Evolutionary conservation across 2,888 invertebrate species (phyloP).

Genomic region (Melieria omissa): DNA sequence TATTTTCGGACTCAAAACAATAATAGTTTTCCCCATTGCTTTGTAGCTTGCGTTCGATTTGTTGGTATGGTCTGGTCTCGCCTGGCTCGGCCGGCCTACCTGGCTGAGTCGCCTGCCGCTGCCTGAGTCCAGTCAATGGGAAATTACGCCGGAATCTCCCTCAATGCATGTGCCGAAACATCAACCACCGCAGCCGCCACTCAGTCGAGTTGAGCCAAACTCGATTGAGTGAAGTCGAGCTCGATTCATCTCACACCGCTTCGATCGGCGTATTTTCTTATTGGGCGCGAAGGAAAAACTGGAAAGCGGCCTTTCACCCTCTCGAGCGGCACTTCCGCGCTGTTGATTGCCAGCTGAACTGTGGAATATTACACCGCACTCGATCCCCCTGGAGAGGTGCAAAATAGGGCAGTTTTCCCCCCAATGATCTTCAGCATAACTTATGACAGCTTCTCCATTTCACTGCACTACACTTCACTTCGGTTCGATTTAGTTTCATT

Average conservation of each 20-base stretch:
- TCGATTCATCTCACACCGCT: background rate
- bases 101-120: background rate
- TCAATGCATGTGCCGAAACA: slow-evolving; percentile 35
- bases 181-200: slow-evolving; percentile 33
- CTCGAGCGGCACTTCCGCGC: too few species aligned
- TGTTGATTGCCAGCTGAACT: too few species aligned
- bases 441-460: slow-evolving; percentile 50
- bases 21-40: slow-evolving; percentile 52
- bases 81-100: slow-evolving; percentile 14
- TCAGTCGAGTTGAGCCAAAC: slow-evolving; percentile 24
- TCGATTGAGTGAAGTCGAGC: background rate
- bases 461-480: too few species aligned
- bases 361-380: too few species aligned
- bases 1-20: slow-evolving; percentile 9
- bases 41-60: slow-evolving; percentile 56
- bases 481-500: too few species aligned
- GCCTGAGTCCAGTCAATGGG: slow-evolving; percentile 37
- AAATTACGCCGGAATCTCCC: slow-evolving; percentile 44
- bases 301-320: too few species aligned
- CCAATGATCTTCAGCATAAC: slow-evolving; percentile 47
- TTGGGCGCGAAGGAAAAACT: too few species aligned
- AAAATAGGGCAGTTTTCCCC: slow-evolving; percentile 25
- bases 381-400: background rate
- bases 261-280: too few species aligned
- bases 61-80: background rate